Evolutionary conservation across 2,888 invertebrate genomes (phyloP).

Genomic region (Octonoba sinensis): DNA sequence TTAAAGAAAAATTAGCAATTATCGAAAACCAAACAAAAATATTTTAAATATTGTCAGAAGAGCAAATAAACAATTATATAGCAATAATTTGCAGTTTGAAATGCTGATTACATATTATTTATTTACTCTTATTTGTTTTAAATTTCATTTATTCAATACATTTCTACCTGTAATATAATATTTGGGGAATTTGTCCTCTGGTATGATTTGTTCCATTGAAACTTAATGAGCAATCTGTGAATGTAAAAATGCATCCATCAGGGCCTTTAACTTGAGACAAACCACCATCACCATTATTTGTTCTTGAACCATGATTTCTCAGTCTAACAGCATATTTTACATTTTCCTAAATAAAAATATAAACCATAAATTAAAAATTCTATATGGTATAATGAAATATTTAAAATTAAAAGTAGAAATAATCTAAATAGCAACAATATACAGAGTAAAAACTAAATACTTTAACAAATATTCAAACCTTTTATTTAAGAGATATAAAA

Average conservation of each 20-base stretch:
- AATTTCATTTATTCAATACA: neutral
- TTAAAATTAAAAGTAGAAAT: neutral
- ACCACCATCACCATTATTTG: conserved; percentile 95
- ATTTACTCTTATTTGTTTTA: too few species aligned
- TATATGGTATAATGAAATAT: too few species aligned
- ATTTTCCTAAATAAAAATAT: conserved; percentile 78
- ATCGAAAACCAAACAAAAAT: too few species aligned
- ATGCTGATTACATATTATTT: too few species aligned
- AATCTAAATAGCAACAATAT: neutral
- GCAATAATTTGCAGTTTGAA: too few species aligned
- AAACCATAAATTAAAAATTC: neutral
- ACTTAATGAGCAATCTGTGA: conserved; percentile 90
- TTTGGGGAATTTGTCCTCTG: conserved; percentile 92
- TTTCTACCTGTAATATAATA: conserved; percentile 63
- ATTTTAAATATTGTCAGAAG: too few species aligned
- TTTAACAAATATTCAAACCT: too few species aligned
- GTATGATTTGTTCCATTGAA: conserved; percentile 96
- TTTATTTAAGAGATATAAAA: too few species aligned
- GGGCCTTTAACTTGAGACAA: conserved; percentile 86
- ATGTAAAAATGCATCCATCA: conserved; percentile 91
- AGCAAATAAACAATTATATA: too few species aligned
- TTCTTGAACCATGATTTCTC: conserved; percentile 90
- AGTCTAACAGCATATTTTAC: conserved; percentile 89
- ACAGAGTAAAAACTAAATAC: too few species aligned
- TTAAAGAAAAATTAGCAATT: too few species aligned